Evolutionary conservation across 2,797 vertebrate species (phyloP).

Genomic region (Pipistrellus pygmaeus): DNA sequence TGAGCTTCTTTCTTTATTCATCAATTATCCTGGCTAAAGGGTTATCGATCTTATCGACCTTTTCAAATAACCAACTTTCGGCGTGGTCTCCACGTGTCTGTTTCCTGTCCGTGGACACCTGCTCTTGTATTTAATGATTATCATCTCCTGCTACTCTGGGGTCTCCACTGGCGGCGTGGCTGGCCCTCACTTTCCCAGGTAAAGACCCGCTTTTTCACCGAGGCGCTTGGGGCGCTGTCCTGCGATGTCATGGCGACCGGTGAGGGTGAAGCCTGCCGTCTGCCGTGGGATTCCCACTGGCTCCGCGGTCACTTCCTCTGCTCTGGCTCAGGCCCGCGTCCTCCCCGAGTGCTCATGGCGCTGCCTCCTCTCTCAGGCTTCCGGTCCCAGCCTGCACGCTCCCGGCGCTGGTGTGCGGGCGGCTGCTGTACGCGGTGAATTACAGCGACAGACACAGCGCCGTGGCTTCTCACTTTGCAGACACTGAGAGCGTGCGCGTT

Average conservation of each 20-base stretch:
- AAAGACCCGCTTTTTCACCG: not conserved
- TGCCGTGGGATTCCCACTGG: not conserved
- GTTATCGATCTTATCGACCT: not conserved
- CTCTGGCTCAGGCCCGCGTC: not conserved
- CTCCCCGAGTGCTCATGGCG: not conserved
- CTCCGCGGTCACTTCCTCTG: not conserved
- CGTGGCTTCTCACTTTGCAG: too few relatives aligned
- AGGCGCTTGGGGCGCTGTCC: too few relatives aligned
- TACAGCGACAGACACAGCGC: rapidly evolving
- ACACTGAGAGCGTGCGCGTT: rapidly evolving
- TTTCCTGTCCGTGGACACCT: not conserved
- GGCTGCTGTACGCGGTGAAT: not conserved
- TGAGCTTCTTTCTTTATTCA: not conserved
- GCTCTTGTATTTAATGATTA: not conserved
- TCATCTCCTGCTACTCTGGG: not conserved
- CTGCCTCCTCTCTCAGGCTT: not conserved
- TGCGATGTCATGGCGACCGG: not conserved
- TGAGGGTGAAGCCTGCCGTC: not conserved
- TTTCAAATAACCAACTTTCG: not conserved
- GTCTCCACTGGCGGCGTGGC: not conserved
- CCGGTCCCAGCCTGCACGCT: not conserved
- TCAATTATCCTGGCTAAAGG: not conserved
- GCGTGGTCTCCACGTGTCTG: not conserved
- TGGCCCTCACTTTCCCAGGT: not conserved
- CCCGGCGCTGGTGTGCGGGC: not conserved